Conservation (phyloP, 2,113 vertebrate genomes). For the Sphyrna mokarran region DNA sequence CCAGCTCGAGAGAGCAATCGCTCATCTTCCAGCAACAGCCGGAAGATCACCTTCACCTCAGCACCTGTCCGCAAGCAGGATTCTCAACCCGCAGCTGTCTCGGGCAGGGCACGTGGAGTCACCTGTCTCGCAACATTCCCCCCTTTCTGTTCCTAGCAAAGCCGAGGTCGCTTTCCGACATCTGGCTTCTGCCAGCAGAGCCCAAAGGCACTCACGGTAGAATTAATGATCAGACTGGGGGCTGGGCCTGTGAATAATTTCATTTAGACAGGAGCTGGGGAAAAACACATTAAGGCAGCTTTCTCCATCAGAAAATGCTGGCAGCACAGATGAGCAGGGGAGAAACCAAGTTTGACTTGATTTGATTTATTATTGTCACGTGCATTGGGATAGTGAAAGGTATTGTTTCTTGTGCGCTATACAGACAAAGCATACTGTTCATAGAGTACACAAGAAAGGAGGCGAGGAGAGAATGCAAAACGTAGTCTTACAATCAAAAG, state of each 20-base stretch:
- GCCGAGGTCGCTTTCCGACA: background rate
- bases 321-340: background rate
- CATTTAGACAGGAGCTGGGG: background rate
- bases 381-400: too few species aligned
- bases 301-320: background rate
- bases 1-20: background rate
- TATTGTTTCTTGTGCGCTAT: too few species aligned
- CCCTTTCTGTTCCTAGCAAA: background rate
- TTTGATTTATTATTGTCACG: too few species aligned
- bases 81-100: conserved; percentile 10
- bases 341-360: background rate
- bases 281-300: background rate
- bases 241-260: background rate
- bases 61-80: conserved; percentile 6
- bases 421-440: too few species aligned
- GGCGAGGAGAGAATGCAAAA: too few species aligned
- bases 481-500: too few species aligned
- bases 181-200: conserved; percentile 4
- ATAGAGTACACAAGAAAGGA: too few species aligned
- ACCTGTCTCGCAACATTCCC: background rate
- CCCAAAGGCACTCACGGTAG: background rate
- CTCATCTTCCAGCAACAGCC: background rate
- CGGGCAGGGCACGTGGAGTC: background rate
- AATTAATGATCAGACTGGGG: background rate
- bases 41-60: background rate